Percentiles rank a stretch among this genome's conserved stretches.
Conservation (phyloP, 2,113 vertebrate genomes). For the Myocastor coypus region DNA sequence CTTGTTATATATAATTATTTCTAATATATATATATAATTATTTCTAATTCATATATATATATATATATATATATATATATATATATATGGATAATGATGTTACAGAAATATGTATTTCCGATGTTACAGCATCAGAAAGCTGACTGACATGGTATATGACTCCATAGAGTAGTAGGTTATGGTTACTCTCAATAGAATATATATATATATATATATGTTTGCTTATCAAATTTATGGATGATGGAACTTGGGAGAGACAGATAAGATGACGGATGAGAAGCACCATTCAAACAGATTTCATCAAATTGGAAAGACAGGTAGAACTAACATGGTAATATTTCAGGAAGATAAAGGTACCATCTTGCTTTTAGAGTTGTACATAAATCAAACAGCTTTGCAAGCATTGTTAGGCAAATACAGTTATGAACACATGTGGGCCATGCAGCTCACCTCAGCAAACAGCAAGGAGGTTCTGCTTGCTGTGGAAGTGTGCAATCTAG, state of each 20-base stretch:
- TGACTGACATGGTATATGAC: not conserved
- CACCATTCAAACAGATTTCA: conserved; percentile 51
- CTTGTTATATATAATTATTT: no score
- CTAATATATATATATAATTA: no score
- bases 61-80: no score
- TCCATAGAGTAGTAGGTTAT: not conserved
- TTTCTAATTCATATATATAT: no score
- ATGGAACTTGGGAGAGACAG: not conserved
- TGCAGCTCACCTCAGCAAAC: not conserved
- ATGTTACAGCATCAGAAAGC: not conserved
- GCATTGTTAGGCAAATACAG: not conserved
- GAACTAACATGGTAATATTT: conserved; percentile 42
- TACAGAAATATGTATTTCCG: no score
- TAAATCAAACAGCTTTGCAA: not conserved
- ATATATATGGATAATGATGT: no score
- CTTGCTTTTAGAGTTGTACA: not conserved
- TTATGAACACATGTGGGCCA: not conserved
- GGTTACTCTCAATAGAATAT: not conserved
- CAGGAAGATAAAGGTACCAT: conserved; percentile 34
- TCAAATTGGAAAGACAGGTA: conserved; percentile 21
- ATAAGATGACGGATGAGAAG: conserved; percentile 55
- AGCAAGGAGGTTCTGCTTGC: not conserved
- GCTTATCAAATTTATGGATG: conserved; percentile 63
- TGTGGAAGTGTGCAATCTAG: not conserved
- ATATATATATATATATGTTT: no score